Evolutionary conservation across 2,113 vertebrate species (phyloP).

Genomic region (Opisthocomus hoazin): DNA sequence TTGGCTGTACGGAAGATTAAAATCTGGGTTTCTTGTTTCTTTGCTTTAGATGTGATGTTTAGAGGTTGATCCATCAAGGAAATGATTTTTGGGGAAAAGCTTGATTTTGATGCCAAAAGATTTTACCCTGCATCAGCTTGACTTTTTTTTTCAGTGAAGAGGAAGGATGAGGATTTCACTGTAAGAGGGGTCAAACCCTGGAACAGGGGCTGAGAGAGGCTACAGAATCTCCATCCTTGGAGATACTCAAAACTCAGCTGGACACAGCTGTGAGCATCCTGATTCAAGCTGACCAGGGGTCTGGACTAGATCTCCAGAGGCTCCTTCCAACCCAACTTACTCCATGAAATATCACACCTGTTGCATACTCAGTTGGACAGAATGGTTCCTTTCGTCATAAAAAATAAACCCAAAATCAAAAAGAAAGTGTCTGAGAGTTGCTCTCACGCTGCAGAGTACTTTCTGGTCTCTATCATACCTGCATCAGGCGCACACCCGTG

Average conservation of each 20-base stretch:
- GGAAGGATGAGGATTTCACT: not conserved
- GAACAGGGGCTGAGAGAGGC: not conserved
- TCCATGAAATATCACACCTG: not conserved
- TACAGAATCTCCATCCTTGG: not conserved
- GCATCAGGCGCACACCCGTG: not conserved
- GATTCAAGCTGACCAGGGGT: not conserved
- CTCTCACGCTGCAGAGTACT: not conserved
- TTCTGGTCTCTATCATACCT: not conserved
- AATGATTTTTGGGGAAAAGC: rapidly evolving
- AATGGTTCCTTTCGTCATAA: not conserved
- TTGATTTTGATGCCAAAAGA: not conserved
- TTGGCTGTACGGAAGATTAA: not conserved
- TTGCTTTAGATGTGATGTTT: not conserved
- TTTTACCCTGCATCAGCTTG: not conserved
- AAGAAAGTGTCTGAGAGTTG: not conserved
- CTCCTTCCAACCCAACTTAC: not conserved
- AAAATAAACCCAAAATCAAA: not conserved
- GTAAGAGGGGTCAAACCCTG: not conserved
- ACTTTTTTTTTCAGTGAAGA: not conserved
- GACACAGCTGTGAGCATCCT: not conserved
- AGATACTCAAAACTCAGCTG: not conserved
- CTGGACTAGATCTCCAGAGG: not conserved
- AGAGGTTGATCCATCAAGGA: not conserved
- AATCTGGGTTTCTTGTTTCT: not conserved
- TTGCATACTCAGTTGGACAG: not conserved